Base-by-base conservation (phyloP, 23 tunicate species). In the Phallusia fumigata region DNA sequence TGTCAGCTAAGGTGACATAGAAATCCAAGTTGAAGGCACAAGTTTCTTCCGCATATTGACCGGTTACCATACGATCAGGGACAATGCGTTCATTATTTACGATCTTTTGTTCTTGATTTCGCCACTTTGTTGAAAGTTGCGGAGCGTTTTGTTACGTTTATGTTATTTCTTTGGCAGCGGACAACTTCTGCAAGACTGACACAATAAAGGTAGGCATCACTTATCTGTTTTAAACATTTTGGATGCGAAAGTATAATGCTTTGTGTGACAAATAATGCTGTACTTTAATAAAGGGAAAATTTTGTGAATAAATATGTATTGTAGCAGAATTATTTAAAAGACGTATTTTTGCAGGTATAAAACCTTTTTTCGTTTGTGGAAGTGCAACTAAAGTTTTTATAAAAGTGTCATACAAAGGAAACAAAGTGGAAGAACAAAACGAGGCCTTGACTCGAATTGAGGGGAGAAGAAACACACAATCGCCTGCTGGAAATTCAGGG, bases 401-500 rank as follows among this genome's bases (percentile, higher is more conserved):
- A 22, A 21, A 12, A 15, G 33, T 34, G 86, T 74, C 33, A 32
- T 22, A 83, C 86, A 47, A 83, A 83, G 30, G 75, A 74, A 50
- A 26, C 86, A 83, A 83, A 83, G 86, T 83, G 86, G 86, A 83
- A 47, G 80, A 83, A 73, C 80, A 74, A 50, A 83, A 44, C 79
- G 69, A 47, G 80, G 77, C 26, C 35, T 35, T 72, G 44, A 31
- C 93, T 88, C 86, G 87, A 51, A 75, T 85, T 34, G 93, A 88
- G 83, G 93, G 93, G 80, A 88, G 87, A 79, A 79, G 86, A 44
- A 83, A 80, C 93, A 87, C 87, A 83, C 83, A 36, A 28, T 58
- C 85, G 64, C 79, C 93, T 84, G 93, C 93, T 53, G 73, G 87
- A 78, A 88, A 84, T 53, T 52, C 87, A 65, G 84, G 86, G 93